phyloP scores from a whole-genome alignment of 2,888 invertebrate species.

The Beris chalybata region DNA sequence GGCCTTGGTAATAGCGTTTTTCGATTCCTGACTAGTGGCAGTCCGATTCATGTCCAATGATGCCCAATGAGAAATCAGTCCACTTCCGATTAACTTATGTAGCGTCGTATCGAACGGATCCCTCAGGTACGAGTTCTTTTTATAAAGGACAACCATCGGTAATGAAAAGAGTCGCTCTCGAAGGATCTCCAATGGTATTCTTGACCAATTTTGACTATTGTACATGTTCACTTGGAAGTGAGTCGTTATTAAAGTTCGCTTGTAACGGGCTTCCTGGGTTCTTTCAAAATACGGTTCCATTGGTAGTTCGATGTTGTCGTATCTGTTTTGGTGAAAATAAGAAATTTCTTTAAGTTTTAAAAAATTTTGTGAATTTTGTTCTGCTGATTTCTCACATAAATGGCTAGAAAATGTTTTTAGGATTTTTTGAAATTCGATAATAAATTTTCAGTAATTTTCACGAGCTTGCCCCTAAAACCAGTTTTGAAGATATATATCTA shows the following conservation, averaged over 20 bases:
- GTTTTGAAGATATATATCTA: too few relatives aligned
- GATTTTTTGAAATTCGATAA: too few relatives aligned
- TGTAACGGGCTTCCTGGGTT: too few relatives aligned
- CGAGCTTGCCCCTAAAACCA: too few relatives aligned
- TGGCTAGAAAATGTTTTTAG: too few relatives aligned
- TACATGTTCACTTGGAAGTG: slow-evolving; percentile 7
- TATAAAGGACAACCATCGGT: slow-evolving; percentile 28
- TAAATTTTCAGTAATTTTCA: too few relatives aligned
- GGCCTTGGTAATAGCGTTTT: not conserved
- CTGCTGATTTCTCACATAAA: too few relatives aligned
- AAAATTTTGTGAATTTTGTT: too few relatives aligned
- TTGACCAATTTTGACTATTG: slow-evolving; percentile 9
- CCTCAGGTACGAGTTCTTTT: slow-evolving; percentile 33
- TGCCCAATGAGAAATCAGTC: slow-evolving; percentile 13
- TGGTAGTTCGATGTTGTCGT: slow-evolving; percentile 6
- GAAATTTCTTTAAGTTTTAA: too few relatives aligned
- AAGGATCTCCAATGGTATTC: not conserved
- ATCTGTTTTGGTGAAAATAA: not conserved
- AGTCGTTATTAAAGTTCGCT: too few relatives aligned
- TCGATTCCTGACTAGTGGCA: not conserved
- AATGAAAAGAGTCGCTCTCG: slow-evolving; percentile 18
- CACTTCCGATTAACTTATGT: slow-evolving; percentile 17
- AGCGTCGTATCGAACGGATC: slow-evolving; percentile 23
- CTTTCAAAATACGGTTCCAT: slow-evolving; percentile 6
- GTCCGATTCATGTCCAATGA: not conserved